These are phyloP conservation scores for Copidosoma aretas DNA, from an alignment of 2,888 invertebrate species.

Conservation along the genomic window DNA sequence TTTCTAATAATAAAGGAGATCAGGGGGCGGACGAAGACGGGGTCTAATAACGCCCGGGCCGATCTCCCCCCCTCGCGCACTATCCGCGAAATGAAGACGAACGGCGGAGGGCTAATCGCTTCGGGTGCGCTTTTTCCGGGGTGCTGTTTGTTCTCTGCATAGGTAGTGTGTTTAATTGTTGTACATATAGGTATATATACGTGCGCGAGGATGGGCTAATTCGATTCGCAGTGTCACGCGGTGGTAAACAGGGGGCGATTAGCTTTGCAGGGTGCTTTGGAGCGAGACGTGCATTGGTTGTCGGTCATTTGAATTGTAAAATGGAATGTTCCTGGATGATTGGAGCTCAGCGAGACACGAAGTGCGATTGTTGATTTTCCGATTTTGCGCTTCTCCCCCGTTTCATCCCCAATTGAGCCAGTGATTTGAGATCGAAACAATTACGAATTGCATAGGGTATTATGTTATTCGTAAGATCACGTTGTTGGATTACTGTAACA, in stretches of 20 bases:
- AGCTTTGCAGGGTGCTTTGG: not conserved
- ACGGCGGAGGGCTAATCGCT: constrained; percentile 31
- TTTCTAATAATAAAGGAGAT: constrained; percentile 41
- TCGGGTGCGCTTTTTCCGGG: constrained; percentile 19
- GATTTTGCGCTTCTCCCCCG: no score
- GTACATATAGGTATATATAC: no score
- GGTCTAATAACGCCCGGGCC: constrained; percentile 18
- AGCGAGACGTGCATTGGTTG: not conserved
- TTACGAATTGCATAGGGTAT: no score
- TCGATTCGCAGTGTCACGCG: constrained; percentile 20
- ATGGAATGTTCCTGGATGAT: constrained; percentile 3
- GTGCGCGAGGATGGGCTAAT: constrained; percentile 16
- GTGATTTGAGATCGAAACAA: no score
- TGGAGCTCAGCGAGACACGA: not conserved
- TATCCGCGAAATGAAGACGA: constrained; percentile 27
- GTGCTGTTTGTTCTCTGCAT: not conserved
- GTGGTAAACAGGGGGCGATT: constrained; percentile 25
- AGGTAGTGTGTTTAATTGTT: not conserved
- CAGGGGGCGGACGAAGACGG: constrained; percentile 13
- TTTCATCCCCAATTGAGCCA: no score
- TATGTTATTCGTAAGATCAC: no score
- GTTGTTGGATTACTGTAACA: no score
- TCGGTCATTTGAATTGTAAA: constrained; percentile 25
- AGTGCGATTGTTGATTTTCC: no score
- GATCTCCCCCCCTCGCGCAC: not conserved